Evolutionary conservation across 2,797 vertebrate genomes (phyloP).

Genomic region (Oryzias sinensis): DNA sequence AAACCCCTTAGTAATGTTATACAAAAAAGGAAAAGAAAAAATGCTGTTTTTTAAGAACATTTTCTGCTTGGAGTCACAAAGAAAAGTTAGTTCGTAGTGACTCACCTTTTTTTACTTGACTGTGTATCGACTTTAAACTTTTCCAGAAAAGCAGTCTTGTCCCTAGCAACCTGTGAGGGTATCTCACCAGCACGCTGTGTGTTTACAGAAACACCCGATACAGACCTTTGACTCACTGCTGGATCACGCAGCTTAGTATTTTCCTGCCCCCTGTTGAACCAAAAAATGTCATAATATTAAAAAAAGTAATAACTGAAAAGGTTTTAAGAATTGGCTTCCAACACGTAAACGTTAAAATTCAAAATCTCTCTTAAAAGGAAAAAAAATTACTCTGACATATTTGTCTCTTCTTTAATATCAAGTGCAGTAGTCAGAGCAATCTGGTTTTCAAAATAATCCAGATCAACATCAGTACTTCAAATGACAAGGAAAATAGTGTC

Average conservation of each 20-base stretch:
- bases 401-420: conserved; percentile 14
- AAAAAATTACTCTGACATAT: conserved; percentile 22
- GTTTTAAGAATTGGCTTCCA: neutral
- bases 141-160: conserved; percentile 56
- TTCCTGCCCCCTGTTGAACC: conserved; percentile 14
- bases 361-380: neutral
- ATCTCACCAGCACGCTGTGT: neutral
- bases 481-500: conserved; percentile 1
- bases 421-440: conserved; percentile 19
- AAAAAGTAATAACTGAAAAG: neutral
- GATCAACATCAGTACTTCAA: conserved; percentile 12
- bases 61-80: neutral
- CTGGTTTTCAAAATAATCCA: conserved; percentile 38
- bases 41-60: neutral
- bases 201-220: neutral
- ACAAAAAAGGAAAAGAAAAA: neutral
- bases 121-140: conserved; percentile 54
- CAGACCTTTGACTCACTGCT: conserved; percentile 8
- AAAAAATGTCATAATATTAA: neutral
- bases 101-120: conserved; percentile 58
- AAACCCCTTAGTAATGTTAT: neutral
- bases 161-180: conserved; percentile 17
- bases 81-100: conserved; percentile 7
- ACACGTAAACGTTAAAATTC: neutral
- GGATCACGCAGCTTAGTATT: neutral